These are phyloP conservation scores for Naja naja DNA, from an alignment of 2,113 vertebrate species.

Conservation along the genomic window DNA sequence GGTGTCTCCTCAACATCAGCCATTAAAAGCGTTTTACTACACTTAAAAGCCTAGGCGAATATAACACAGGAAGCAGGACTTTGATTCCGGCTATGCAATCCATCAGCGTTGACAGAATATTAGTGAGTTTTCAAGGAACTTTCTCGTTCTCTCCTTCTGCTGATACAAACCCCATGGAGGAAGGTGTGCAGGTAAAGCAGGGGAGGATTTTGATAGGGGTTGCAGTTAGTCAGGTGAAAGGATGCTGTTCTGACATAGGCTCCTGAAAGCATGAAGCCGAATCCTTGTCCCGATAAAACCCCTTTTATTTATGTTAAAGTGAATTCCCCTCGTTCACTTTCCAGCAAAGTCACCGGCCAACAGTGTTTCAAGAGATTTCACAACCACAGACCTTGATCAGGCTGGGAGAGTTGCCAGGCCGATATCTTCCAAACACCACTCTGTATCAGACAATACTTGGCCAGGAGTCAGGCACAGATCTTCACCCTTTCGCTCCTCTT, in stretches of 20 bases:
- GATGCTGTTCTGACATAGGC: neutral
- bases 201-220: neutral
- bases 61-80: slow-evolving; percentile 32
- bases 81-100: slow-evolving; percentile 50
- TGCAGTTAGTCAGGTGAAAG: neutral
- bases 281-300: no score
- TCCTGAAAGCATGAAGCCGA: no score
- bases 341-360: no score
- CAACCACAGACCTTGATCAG: no score
- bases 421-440: no score
- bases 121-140: slow-evolving; percentile 7
- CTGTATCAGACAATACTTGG: no score
- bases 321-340: no score
- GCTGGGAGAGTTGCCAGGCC: no score
- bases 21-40: slow-evolving; percentile 48
- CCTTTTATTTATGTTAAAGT: no score
- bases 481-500: no score
- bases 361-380: no score
- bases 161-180: neutral
- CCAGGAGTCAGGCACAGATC: no score
- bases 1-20: slow-evolving; percentile 58
- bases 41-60: slow-evolving; percentile 47
- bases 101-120: slow-evolving; percentile 24
- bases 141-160: neutral
- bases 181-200: neutral